Conservation (phyloP, 2,888 invertebrate species). For the Zaprionus obscuricornis region DNA sequence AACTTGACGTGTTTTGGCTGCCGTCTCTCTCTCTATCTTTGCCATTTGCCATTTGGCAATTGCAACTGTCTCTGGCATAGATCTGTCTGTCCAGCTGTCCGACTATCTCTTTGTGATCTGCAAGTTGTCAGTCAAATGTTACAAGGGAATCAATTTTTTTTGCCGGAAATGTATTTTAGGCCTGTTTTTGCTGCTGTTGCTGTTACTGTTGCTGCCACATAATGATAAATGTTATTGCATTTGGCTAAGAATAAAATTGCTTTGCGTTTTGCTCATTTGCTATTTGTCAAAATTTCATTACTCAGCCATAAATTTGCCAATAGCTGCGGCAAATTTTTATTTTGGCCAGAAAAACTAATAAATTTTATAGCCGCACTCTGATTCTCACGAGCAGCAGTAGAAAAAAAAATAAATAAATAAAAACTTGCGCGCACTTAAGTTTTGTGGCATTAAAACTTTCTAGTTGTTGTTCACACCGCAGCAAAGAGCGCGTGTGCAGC, state of each 20-base stretch:
- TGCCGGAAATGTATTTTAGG: constrained; percentile 40
- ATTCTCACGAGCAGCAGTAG: constrained; percentile 60
- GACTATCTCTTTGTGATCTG: background rate
- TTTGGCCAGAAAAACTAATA: constrained; percentile 60
- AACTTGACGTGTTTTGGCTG: constrained; percentile 53
- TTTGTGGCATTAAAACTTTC: constrained; percentile 61
- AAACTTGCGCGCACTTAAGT: constrained; percentile 14
- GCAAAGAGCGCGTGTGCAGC: constrained; percentile 28
- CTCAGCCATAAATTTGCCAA: constrained; percentile 69
- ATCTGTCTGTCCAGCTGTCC: constrained; percentile 9
- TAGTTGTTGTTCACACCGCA: constrained; percentile 75
- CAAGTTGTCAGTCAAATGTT: constrained; percentile 56
- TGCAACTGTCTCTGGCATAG: constrained; percentile 5
- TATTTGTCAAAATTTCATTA: constrained; percentile 77
- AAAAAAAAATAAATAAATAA: background rate
- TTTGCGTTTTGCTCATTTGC: constrained; percentile 66
- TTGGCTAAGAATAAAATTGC: constrained; percentile 48
- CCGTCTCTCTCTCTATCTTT: no score
- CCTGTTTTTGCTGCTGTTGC: constrained; percentile 24
- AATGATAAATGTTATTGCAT: constrained; percentile 64
- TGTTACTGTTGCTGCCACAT: constrained; percentile 12
- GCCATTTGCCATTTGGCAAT: constrained; percentile 30
- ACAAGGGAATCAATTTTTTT: background rate
- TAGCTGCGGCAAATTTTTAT: constrained; percentile 61
- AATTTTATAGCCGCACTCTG: constrained; percentile 57